A percentile compares a stretch with the other conserved stretches of the same genome.
These are phyloP conservation scores for Lordiphosa collinella DNA, from an alignment of 1,140 invertebrate genomes.

Conservation along the genomic window DNA sequence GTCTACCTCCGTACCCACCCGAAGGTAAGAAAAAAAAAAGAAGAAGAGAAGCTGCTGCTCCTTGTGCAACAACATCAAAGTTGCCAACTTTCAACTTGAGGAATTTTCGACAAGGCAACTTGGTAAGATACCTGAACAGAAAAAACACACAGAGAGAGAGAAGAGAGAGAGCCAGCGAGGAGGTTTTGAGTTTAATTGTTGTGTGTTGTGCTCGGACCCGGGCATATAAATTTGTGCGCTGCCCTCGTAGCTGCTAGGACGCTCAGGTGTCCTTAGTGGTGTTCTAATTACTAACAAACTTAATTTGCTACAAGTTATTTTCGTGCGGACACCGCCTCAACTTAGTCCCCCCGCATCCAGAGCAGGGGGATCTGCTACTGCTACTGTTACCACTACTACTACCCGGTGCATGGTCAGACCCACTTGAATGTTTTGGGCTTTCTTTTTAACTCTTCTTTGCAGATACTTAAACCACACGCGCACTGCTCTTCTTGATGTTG, in stretches of 20 bases:
- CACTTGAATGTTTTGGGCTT: conserved; percentile 22
- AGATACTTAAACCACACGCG: conserved; percentile 42
- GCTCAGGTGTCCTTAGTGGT: conserved; percentile 77
- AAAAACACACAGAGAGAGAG: conserved; percentile 6
- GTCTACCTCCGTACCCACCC: background rate
- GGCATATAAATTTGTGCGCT: conserved; percentile 12
- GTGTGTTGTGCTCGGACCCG: conserved; percentile 43
- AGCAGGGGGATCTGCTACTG: background rate
- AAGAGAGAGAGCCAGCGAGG: background rate
- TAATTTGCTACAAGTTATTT: conserved; percentile 77
- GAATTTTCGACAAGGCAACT: conserved; percentile 75
- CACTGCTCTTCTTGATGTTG: too few relatives aligned
- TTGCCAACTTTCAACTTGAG: conserved; percentile 73
- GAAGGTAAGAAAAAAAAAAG: too few relatives aligned
- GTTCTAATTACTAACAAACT: conserved; percentile 78
- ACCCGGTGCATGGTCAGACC: conserved; percentile 13
- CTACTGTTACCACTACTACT: too few relatives aligned
- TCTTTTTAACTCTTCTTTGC: background rate
- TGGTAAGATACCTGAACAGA: conserved; percentile 34
- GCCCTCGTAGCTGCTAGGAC: conserved; percentile 4
- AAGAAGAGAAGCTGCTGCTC: conserved; percentile 4
- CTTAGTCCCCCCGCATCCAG: conserved; percentile 7
- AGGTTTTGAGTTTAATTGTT: conserved; percentile 63
- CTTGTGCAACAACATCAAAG: conserved; percentile 60
- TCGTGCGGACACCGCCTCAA: conserved; percentile 45